Evolutionary conservation across 2,888 invertebrate species (phyloP).

Genomic region (Napeogenes sylphis): DNA sequence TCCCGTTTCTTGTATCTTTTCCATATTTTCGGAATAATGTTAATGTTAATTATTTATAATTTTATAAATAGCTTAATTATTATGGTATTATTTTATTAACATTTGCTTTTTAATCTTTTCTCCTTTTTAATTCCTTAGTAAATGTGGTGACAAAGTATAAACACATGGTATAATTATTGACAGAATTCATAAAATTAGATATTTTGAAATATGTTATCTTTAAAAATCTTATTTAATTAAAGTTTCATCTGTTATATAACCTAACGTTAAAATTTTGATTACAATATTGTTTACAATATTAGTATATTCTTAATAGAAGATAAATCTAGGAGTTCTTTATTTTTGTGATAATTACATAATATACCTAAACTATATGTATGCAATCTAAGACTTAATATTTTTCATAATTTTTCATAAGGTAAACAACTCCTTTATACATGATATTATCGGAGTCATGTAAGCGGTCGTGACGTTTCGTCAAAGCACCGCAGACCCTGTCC

Average conservation of each 20-base stretch:
- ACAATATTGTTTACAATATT: no score
- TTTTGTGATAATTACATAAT: no score
- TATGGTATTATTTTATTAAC: neutral
- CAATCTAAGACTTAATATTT: no score
- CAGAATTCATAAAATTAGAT: no score
- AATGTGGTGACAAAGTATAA: neutral
- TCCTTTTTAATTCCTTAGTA: neutral
- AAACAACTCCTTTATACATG: neutral
- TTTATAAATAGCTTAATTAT: neutral
- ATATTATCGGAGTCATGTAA: conserved; percentile 1
- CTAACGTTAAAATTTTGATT: no score
- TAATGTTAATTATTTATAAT: neutral
- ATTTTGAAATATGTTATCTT: no score
- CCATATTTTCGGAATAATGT: conserved; percentile 8
- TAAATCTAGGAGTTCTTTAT: no score
- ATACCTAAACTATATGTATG: no score
- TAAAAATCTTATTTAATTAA: no score
- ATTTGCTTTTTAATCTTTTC: neutral
- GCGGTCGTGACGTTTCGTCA: neutral
- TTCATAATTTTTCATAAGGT: neutral
- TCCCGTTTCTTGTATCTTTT: conserved; percentile 8
- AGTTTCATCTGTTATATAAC: no score
- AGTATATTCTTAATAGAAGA: no score
- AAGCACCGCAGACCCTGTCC: neutral
- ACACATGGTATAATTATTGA: no score